phyloP scores from a whole-genome alignment of 1,140 invertebrate species.

The Aphis craccivora region DNA sequence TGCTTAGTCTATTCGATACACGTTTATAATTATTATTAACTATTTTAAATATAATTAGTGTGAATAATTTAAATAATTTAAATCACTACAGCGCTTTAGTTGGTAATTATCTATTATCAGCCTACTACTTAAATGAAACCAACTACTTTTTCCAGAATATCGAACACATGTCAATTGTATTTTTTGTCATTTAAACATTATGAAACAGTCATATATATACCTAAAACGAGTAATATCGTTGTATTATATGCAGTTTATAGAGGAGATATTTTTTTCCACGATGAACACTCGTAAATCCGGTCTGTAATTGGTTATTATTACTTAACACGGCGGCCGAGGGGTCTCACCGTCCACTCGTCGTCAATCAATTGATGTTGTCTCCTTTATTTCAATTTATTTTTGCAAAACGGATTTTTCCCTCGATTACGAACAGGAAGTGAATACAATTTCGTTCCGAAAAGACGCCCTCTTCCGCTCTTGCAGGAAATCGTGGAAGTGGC shows the following conservation, averaged over 20 bases:
- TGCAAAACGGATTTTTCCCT: conserved; percentile 45
- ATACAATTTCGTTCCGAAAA: conserved; percentile 42
- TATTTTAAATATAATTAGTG: neutral
- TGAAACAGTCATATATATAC: neutral
- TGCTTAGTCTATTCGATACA: neutral
- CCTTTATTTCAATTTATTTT: conserved; percentile 56
- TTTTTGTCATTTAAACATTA: neutral
- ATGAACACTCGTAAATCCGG: conserved; percentile 36
- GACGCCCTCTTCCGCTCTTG: conserved; percentile 46
- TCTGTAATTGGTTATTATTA: conserved; percentile 55
- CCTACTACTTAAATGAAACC: neutral
- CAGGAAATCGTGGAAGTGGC: conserved; percentile 40
- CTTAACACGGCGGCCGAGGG: neutral
- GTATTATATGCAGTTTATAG: neutral
- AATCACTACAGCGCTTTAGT: neutral
- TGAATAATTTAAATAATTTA: neutral
- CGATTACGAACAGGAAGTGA: conserved; percentile 41
- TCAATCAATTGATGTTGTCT: conserved; percentile 46
- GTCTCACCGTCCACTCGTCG: conserved; percentile 37
- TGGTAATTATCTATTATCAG: neutral
- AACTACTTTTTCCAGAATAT: neutral
- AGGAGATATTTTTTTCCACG: conserved; percentile 38
- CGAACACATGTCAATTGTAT: neutral
- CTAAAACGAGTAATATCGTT: neutral
- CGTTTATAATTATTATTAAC: neutral